Percentiles rank a stretch among this genome's conserved stretches.
phyloP scores from a whole-genome alignment of 2,888 invertebrate species.

The Chydorus sphaericus region DNA sequence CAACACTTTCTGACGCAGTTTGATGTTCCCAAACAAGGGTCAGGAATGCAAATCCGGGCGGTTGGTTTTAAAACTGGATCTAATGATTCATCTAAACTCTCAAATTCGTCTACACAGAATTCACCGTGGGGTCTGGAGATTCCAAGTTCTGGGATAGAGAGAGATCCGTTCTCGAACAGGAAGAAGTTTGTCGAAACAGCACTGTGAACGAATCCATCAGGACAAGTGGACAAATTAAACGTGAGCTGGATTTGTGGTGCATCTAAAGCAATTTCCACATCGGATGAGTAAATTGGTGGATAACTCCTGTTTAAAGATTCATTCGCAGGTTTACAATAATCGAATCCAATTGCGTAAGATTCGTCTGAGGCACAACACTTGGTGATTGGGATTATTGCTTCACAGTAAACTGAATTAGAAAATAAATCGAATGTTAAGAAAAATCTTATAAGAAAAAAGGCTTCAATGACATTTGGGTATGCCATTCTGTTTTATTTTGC shows the following conservation, averaged over 20 bases:
- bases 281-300: not conserved
- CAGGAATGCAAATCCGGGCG: not conserved
- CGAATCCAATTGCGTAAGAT: not conserved
- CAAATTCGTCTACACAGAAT: not conserved
- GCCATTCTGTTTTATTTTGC: too few species aligned
- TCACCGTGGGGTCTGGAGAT: not conserved
- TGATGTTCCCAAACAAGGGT: slow-evolving; percentile 5
- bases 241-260: not conserved
- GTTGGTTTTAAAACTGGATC: too few species aligned
- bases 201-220: not conserved
- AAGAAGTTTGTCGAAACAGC: not conserved
- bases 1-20: slow-evolving; percentile 10
- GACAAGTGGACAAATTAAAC: not conserved
- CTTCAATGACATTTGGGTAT: too few species aligned
- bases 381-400: too few species aligned
- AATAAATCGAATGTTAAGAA: too few species aligned
- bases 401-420: too few species aligned
- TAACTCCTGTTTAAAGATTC: not conserved
- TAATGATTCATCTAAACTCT: too few species aligned
- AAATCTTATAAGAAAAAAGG: too few species aligned
- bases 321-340: not conserved
- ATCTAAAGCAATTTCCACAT: too few species aligned
- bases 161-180: not conserved
- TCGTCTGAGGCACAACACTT: too few species aligned
- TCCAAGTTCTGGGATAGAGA: not conserved